Conservation (phyloP, 1,140 invertebrate species). For the Adelges cooleyi region DNA sequence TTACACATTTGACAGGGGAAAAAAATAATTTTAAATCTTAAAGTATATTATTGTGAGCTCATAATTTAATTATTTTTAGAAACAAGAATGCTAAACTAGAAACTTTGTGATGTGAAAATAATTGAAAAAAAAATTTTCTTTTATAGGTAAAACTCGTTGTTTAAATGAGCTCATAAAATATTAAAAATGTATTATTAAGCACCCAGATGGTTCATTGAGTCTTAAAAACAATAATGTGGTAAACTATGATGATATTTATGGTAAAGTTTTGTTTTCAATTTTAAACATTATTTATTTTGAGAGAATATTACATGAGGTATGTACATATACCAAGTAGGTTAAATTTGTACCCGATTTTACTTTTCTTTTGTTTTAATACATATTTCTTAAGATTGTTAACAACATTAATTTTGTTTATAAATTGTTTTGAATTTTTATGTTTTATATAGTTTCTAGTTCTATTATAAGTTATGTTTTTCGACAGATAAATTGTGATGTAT, state of each 20-base stretch:
- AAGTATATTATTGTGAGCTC: too few relatives aligned
- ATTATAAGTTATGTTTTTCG: too few relatives aligned
- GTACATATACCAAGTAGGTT: too few relatives aligned
- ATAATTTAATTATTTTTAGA: background rate
- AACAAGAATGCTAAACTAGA: background rate
- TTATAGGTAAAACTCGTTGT: background rate
- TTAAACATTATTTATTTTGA: background rate
- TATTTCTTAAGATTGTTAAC: too few relatives aligned
- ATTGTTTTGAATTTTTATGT: too few relatives aligned
- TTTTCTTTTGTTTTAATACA: too few relatives aligned
- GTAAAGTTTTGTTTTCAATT: background rate
- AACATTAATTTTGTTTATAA: too few relatives aligned
- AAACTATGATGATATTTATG: background rate
- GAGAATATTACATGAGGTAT: background rate
- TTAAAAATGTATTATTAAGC: background rate
- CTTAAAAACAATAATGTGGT: background rate
- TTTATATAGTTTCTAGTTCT: too few relatives aligned
- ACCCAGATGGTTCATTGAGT: background rate
- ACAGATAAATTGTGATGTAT: too few relatives aligned
- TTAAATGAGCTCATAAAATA: background rate
- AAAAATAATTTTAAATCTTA: too few relatives aligned
- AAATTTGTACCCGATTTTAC: too few relatives aligned
- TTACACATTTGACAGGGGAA: too few relatives aligned
- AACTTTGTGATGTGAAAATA: background rate
- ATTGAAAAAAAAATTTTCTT: background rate